Base-by-base conservation (phyloP, 2,888 invertebrate genomes). In the Rotaria magnacalcarata region DNA sequence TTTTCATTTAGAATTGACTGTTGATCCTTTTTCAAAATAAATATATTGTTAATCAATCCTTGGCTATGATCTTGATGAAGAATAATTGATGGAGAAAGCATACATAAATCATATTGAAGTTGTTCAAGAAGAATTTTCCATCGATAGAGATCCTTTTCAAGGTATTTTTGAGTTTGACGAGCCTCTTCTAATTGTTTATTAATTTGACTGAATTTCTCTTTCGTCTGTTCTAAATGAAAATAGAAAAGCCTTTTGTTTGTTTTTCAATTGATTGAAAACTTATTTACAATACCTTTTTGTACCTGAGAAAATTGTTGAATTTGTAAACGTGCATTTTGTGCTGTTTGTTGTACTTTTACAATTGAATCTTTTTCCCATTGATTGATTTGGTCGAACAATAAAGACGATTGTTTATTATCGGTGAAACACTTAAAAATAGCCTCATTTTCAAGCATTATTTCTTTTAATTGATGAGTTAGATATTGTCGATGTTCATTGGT, bases 101-200 rank as follows among this genome's bases (percentile, higher is more conserved):
- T 67, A 34, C 3, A 16, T 34, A 67, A 14, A 67, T 67, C 67
- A 19, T 67, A 67, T 27, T 67, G 8, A 27, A 67, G 24, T 67
- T 67, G 67, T 67, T 67, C 67, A 24, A 67, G 24, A 27, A 34
- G 67, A 67, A 67, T 67, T 67, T 27, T 67, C 67, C 67, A 67
- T 34, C 67, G 67, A 34, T 34, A 27, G 16, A 67, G 67, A 67
- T 67, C 67, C 16, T 34, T 67, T 34, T 67, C 67, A 34, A 67
- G 27, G 19, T 67, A 67, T 67, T 67, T 34, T 34, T 67, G 34
- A 16, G 10, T 34, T 67, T 34, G 8, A 34, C 34, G 67, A 67
- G 67, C 67, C 11, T 67, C 34, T 34, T 67, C 67, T 16, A 67
- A 67, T 67, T 67, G 27, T 67, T 67, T 34, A 16, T 4, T 34